Percentiles rank a stretch among this genome's conserved stretches.
phyloP scores from a whole-genome alignment of 2,888 invertebrate genomes.

The Laspeyria flexula region DNA sequence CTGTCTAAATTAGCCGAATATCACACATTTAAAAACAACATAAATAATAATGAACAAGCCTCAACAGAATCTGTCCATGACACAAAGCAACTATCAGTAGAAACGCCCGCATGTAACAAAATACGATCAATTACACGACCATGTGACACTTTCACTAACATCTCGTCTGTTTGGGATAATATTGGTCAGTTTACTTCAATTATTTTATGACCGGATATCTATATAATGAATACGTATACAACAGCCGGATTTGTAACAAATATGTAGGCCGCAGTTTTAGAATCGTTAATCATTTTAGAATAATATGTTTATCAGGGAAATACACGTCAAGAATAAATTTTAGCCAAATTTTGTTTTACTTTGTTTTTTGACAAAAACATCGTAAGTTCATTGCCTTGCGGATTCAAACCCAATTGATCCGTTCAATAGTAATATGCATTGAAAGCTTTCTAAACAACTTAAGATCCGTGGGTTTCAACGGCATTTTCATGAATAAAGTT shows the following conservation, averaged over 20 bases:
- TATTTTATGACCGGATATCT: constrained; percentile 13
- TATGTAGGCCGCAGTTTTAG: background rate
- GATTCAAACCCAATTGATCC: too few relatives aligned
- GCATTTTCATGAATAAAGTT: too few relatives aligned
- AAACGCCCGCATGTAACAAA: constrained; percentile 33
- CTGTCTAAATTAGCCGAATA: too few relatives aligned
- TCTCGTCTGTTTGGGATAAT: constrained; percentile 20
- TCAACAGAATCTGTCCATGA: constrained; percentile 5
- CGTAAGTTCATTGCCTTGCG: too few relatives aligned
- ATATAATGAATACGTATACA: background rate
- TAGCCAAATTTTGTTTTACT: too few relatives aligned
- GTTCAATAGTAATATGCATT: too few relatives aligned
- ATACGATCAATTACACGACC: constrained; percentile 32
- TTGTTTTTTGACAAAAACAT: too few relatives aligned
- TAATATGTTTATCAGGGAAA: background rate
- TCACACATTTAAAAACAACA: too few relatives aligned
- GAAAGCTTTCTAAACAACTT: too few relatives aligned
- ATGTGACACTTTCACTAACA: constrained; percentile 42
- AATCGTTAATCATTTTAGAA: background rate
- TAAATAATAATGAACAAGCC: too few relatives aligned
- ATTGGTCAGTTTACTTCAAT: constrained; percentile 15
- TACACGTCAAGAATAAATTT: background rate
- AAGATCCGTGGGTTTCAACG: too few relatives aligned
- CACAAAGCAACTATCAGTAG: constrained; percentile 4
- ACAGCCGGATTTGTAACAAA: constrained; percentile 1